These are phyloP conservation scores for Leucoraja ocellata DNA, from an alignment of 2,797 vertebrate species.

Conservation along the genomic window DNA sequence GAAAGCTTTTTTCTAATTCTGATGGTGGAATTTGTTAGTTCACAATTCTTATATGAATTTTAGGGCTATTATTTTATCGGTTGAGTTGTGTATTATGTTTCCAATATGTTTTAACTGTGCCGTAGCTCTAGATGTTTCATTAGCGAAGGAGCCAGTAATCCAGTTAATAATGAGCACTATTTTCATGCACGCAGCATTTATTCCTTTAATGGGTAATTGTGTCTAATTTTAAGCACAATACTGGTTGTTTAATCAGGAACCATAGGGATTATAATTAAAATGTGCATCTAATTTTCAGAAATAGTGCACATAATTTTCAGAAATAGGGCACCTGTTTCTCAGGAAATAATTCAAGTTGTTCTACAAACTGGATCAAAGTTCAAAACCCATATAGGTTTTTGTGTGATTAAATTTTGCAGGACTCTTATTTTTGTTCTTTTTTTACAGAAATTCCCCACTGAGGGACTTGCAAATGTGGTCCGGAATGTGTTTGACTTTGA, in stretches of 20 bases:
- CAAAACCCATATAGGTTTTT: neutral
- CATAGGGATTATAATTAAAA: neutral
- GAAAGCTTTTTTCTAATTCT: neutral
- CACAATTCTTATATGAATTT: no score
- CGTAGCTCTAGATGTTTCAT: neutral
- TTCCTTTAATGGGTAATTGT: neutral
- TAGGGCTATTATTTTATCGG: neutral
- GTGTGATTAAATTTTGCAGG: neutral
- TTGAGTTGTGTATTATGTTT: neutral
- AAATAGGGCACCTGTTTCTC: neutral
- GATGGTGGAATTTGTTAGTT: neutral
- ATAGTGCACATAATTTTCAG: neutral
- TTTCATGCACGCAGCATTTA: neutral
- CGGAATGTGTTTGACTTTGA: conserved; percentile 96
- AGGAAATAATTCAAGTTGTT: neutral
- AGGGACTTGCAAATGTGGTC: conserved; percentile 86
- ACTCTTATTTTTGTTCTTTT: conserved; percentile 39
- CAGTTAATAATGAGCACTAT: neutral
- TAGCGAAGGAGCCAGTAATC: neutral
- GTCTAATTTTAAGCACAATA: neutral
- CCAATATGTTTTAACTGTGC: neutral
- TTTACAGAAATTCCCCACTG: conserved; percentile 81
- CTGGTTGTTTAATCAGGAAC: neutral
- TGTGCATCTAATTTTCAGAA: conserved; percentile 12
- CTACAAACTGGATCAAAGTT: neutral